phyloP scores from a whole-genome alignment of 2,888 invertebrate species.

The Marasmarcha lunaedactyla region DNA sequence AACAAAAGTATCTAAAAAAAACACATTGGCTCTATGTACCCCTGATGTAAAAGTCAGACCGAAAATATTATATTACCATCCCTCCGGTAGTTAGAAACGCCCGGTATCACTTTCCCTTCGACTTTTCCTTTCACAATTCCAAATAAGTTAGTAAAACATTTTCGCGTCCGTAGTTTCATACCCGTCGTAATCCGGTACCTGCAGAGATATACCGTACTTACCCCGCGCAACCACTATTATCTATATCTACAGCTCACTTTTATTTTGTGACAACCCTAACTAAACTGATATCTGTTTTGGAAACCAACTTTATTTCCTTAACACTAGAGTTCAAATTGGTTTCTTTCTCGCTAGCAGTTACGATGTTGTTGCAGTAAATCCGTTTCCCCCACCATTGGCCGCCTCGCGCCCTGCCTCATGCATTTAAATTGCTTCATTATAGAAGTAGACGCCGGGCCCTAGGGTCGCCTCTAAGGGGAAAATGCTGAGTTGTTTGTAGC shows the following conservation, averaged over 20 bases:
- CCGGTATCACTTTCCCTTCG: slow-evolving; percentile 51
- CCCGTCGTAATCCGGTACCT: slow-evolving; percentile 65
- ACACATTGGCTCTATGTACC: not conserved
- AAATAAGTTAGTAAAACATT: slow-evolving; percentile 66
- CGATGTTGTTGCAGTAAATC: slow-evolving; percentile 22
- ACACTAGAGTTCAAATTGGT: slow-evolving; percentile 18
- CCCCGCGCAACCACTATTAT: slow-evolving; percentile 63
- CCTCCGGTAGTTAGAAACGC: slow-evolving; percentile 12
- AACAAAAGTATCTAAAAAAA: too few relatives aligned
- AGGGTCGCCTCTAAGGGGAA: slow-evolving; percentile 57
- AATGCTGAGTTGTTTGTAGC: slow-evolving; percentile 18
- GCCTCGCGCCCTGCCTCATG: slow-evolving; percentile 70
- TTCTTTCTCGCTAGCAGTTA: slow-evolving; percentile 19
- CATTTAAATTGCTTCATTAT: slow-evolving; percentile 73
- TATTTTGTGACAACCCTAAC: slow-evolving; percentile 8
- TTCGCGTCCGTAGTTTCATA: slow-evolving; percentile 50
- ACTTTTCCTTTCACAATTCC: slow-evolving; percentile 59
- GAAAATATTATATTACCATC: slow-evolving; percentile 5
- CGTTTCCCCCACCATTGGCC: slow-evolving; percentile 51
- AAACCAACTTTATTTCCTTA: not conserved
- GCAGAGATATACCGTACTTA: slow-evolving; percentile 64
- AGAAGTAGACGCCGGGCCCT: slow-evolving; percentile 55
- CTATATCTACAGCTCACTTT: slow-evolving; percentile 43
- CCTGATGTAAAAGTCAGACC: not conserved
- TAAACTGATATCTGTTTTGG: slow-evolving; percentile 16